Evolutionary conservation across 2,797 vertebrate species (phyloP).

Genomic region (Onychomys torridus): DNA sequence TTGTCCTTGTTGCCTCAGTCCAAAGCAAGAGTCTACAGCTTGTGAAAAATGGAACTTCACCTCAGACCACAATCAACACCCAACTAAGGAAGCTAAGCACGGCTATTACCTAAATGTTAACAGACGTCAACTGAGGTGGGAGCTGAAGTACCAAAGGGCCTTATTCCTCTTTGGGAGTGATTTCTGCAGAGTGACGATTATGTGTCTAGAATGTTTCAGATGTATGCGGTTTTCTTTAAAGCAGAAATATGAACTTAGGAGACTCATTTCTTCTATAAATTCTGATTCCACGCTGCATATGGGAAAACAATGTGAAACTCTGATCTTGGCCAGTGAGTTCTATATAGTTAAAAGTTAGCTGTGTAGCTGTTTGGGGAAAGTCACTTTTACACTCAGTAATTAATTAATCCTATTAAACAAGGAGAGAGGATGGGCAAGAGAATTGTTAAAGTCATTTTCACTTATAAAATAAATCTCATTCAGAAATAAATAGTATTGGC

Average conservation of each 20-base stretch:
- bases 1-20: background rate
- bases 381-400: conserved; percentile 18
- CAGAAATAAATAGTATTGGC: conserved; percentile 12
- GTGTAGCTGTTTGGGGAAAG: background rate
- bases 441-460: conserved; percentile 28
- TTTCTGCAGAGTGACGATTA: conserved; percentile 18
- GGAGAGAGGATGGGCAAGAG: background rate
- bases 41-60: background rate
- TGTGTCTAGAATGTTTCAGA: background rate
- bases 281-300: background rate
- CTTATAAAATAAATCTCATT: background rate
- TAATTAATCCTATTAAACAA: conserved; percentile 14
- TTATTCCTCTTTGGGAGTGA: background rate
- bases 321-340: background rate
- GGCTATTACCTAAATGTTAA: conserved; percentile 17
- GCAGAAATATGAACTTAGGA: background rate
- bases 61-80: conserved; percentile 37
- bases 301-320: conserved; percentile 53
- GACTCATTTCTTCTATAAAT: background rate
- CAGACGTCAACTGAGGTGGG: background rate
- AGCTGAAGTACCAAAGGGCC: background rate
- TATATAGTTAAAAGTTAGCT: background rate
- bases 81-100: background rate
- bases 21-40: background rate
- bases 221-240: conserved; percentile 43